A percentile compares a stretch with the other conserved stretches of the same genome.
These are phyloP conservation scores for Chrosomus eos DNA, from an alignment of 2,797 vertebrate genomes.

Conservation along the genomic window DNA sequence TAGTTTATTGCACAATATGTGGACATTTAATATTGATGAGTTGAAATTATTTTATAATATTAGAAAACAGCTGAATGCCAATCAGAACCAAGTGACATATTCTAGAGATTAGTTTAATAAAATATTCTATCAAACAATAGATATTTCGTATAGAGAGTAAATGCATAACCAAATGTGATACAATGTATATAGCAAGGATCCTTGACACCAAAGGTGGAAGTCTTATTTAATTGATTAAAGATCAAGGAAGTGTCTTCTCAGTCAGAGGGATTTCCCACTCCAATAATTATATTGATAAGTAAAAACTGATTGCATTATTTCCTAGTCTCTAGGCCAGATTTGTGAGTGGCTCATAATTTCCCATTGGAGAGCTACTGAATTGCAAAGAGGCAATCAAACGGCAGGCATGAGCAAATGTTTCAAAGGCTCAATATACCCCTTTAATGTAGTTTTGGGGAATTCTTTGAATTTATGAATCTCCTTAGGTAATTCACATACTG, in stretches of 20 bases:
- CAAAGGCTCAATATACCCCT: not conserved
- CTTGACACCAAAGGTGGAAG: not conserved
- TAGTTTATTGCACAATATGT: not conserved
- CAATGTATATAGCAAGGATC: not conserved
- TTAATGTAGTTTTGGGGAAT: slow-evolving; percentile 23
- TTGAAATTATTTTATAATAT: not conserved
- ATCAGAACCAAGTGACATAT: not conserved
- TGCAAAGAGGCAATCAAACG: slow-evolving; percentile 30
- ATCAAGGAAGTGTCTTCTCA: not conserved
- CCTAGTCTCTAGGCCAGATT: not conserved
- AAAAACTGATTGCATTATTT: not conserved
- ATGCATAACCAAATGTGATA: not conserved
- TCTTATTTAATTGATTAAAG: not conserved
- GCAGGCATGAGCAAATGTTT: slow-evolving; percentile 8
- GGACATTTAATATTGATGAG: not conserved
- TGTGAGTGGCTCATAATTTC: slow-evolving; percentile 34
- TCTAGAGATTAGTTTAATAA: not conserved
- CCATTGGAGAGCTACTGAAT: slow-evolving; percentile 31
- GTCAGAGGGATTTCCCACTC: not conserved
- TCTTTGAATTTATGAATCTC: not conserved
- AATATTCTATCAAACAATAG: not conserved
- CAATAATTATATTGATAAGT: slow-evolving; percentile 11
- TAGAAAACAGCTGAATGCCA: not conserved
- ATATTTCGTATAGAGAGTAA: not conserved
- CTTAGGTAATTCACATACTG: not conserved